A percentile compares a stretch with the other conserved stretches of the same genome.
These are phyloP conservation scores for Drosophila nr. medialis DNA, from an alignment of 2,888 invertebrate genomes.

Conservation along the genomic window DNA sequence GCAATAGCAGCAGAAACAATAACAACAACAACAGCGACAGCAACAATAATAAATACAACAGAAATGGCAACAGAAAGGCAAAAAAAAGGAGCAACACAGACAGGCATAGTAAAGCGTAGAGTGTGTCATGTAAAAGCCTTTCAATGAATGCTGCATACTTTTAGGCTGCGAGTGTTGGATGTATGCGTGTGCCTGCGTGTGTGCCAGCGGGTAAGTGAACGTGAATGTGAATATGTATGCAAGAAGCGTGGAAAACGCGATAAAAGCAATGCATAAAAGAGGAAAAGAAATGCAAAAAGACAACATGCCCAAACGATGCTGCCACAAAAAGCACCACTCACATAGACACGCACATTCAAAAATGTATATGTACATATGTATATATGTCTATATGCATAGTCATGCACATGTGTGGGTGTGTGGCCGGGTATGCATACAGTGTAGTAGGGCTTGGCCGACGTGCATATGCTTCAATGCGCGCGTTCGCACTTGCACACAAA, in stretches of 20 bases:
- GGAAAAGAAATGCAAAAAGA: constrained; percentile 76
- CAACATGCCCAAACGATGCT: constrained; percentile 69
- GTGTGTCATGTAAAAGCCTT: constrained; percentile 75
- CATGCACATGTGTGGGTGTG: constrained; percentile 12
- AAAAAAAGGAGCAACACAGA: constrained; percentile 16
- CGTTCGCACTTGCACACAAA: constrained; percentile 79
- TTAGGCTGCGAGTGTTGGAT: constrained; percentile 64
- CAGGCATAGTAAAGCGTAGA: constrained; percentile 20
- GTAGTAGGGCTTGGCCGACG: constrained; percentile 45
- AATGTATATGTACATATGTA: constrained; percentile 1
- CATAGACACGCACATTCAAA: constrained; percentile 36
- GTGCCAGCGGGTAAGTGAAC: constrained; percentile 30
- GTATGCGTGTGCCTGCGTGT: constrained; percentile 14
- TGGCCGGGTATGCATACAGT: constrained; percentile 30
- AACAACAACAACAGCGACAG: constrained; percentile 14
- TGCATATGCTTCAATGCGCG: constrained; percentile 81
- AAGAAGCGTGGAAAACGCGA: constrained; percentile 72
- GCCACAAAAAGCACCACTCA: constrained; percentile 54
- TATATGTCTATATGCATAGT: constrained; percentile 10
- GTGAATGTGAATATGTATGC: constrained; percentile 34
- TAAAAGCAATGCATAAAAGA: constrained; percentile 79
- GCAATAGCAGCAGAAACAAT: constrained; percentile 48
- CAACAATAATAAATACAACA: constrained; percentile 14
- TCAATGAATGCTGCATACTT: constrained; percentile 80
- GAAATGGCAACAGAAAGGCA: constrained; percentile 36